Conservation (phyloP, 2,797 vertebrate genomes). For the Champsocephalus esox region DNA sequence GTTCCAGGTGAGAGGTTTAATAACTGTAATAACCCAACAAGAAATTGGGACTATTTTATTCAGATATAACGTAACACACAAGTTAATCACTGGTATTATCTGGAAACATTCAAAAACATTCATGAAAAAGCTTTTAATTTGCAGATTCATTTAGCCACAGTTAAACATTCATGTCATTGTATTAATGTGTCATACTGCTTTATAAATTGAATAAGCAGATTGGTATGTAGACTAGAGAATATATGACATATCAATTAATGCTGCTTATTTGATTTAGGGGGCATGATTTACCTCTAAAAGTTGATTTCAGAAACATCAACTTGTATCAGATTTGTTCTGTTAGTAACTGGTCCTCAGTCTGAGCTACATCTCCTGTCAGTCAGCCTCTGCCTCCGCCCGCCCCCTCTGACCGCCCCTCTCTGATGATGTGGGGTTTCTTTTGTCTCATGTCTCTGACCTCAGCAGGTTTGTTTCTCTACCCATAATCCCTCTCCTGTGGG, state of each 20-base stretch:
- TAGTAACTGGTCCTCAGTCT: not conserved
- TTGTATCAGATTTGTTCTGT: not conserved
- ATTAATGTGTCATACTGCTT: not conserved
- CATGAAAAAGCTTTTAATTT: not conserved
- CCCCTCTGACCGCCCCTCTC: slow-evolving; percentile 56
- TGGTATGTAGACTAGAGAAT: not conserved
- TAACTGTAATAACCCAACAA: not conserved
- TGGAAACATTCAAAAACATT: not conserved
- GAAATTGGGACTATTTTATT: not conserved
- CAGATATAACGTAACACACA: not conserved
- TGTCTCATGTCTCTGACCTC: slow-evolving; percentile 80
- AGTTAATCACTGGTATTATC: not conserved
- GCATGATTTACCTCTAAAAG: not conserved
- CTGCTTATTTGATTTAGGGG: not conserved
- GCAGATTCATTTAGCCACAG: not conserved
- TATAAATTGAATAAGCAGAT: not conserved
- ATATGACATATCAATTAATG: not conserved
- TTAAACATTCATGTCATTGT: not conserved
- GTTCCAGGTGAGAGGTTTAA: not conserved
- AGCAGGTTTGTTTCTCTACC: slow-evolving; percentile 82
- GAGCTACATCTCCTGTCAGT: slow-evolving; percentile 30
- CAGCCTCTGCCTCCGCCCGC: slow-evolving; percentile 26
- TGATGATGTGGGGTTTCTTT: slow-evolving; percentile 86
- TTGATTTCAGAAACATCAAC: not conserved
- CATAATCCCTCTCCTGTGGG: slow-evolving; percentile 82